Evolutionary conservation across 2,797 vertebrate genomes (phyloP), one percentile per base, ranked within the genome.

Genomic region (Pteropus rufus): DNA sequence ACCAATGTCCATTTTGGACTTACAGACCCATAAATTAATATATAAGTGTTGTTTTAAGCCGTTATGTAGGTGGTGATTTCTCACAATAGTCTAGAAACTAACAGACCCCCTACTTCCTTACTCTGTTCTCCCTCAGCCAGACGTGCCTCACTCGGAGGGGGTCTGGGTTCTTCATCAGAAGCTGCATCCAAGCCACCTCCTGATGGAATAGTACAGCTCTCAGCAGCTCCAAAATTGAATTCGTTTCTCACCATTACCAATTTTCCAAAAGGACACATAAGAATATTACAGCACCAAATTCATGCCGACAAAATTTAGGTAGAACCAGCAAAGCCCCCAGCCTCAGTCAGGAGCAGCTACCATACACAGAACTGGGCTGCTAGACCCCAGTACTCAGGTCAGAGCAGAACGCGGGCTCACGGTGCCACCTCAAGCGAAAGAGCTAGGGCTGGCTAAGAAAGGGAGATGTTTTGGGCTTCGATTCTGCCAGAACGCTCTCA

Each of bases 351-450:
- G 23, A 16, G 31, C 1, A 49, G 36, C 36, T 6, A 1, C 7
- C 16, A 0, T 7, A 7, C 23, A 12, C 5, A 29, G 10, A n/a
- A 15, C 31, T 18, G 2, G 5, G 16, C 15, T 5, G 26, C 49
- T 26, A 39, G 26, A 19, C 41, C 21, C 36, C 12, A 10, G 26
- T 0, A 15, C 12, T 2, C 0, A 0, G 5, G 16, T 49, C 10
- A 16, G 29, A 64, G n/a, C 29, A 14, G 2, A 1, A 11, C 10
- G 7, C 16, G 9, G 14, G 39, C 46, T 34, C 49, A 7, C 5
- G 1, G 10, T 10, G 31, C 69, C 8, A 0, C 18, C 36, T 54
- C 41, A 36, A 19, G 23, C 18, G 52, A 24, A 24, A 41, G 8
- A 6, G 6, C 36, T 21, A 10, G 0, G 2, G 23, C 14, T 39